A percentile compares a stretch with the other conserved stretches of the same genome.
Conservation (phyloP, 2,797 vertebrate species). For the Acanthurus lineatus region DNA sequence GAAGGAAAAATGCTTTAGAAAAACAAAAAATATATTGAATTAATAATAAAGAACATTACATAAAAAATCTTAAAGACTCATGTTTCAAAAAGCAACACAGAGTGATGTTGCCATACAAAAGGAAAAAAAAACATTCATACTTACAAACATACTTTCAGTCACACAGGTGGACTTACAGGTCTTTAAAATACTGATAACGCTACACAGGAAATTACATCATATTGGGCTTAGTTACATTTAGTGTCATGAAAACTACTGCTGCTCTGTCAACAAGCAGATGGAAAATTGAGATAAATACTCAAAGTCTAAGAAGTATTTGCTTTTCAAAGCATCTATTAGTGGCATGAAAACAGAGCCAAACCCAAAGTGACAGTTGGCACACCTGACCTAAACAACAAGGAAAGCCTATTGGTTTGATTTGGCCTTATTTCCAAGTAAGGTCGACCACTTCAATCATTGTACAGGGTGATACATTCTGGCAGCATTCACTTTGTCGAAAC, state of each 20-base stretch:
- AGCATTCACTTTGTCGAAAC: slow-evolving; percentile 46
- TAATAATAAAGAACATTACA: no score
- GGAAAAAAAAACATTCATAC: neutral
- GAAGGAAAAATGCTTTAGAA: no score
- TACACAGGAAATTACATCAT: slow-evolving; percentile 22
- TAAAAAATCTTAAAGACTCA: no score
- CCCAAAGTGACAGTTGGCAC: slow-evolving; percentile 60
- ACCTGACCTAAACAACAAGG: slow-evolving; percentile 61
- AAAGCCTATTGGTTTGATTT: slow-evolving; percentile 59
- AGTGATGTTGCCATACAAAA: slow-evolving; percentile 5
- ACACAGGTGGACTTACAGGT: slow-evolving; percentile 33
- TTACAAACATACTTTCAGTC: neutral
- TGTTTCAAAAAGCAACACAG: neutral
- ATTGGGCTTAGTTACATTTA: slow-evolving; percentile 52
- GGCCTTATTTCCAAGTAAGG: slow-evolving; percentile 48
- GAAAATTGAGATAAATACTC: slow-evolving; percentile 70
- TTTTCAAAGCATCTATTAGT: slow-evolving; percentile 58
- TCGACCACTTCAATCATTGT: slow-evolving; percentile 50
- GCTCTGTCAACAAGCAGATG: slow-evolving; percentile 46
- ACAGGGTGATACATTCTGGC: slow-evolving; percentile 46
- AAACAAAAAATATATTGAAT: no score
- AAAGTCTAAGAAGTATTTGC: slow-evolving; percentile 48
- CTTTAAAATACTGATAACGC: slow-evolving; percentile 36
- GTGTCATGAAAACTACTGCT: slow-evolving; percentile 47
- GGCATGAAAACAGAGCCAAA: slow-evolving; percentile 41